A percentile compares a stretch with the other conserved stretches of the same genome.
phyloP scores from a whole-genome alignment of 1,140 invertebrate species.

The Drosophila insularis region DNA sequence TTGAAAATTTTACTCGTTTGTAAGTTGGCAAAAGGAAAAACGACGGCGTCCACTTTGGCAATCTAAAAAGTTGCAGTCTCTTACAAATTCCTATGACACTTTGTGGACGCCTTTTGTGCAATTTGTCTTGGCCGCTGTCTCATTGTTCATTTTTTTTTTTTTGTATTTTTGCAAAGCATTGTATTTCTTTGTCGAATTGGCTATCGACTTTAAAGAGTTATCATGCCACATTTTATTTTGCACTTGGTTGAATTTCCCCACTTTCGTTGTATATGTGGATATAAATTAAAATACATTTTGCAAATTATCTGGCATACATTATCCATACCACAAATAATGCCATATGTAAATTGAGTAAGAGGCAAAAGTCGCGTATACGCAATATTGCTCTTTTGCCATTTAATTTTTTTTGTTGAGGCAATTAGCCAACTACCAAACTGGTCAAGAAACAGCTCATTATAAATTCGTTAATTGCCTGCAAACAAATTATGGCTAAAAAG shows the following conservation, averaged over 20 bases:
- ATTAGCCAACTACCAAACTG: neutral
- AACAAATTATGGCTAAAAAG: neutral
- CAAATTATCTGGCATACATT: slow-evolving; percentile 12
- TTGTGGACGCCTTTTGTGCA: slow-evolving; percentile 11
- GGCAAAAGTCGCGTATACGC: slow-evolving; percentile 22
- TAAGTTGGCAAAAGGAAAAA: neutral
- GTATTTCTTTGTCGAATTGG: slow-evolving; percentile 2
- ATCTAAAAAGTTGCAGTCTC: slow-evolving; percentile 4
- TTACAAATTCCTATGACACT: slow-evolving; percentile 20
- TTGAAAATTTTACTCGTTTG: slow-evolving; percentile 26
- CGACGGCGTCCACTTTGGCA: neutral
- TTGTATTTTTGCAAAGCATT: neutral
- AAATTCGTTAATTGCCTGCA: neutral
- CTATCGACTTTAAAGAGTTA: neutral
- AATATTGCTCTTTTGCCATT: slow-evolving; percentile 5
- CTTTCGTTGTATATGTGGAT: neutral
- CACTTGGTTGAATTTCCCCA: neutral
- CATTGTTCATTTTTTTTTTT: slow-evolving; percentile 13
- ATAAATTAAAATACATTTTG: slow-evolving; percentile 27
- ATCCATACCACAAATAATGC: slow-evolving; percentile 15
- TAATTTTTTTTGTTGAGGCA: neutral
- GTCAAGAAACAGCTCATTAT: slow-evolving; percentile 3
- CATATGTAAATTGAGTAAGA: slow-evolving; percentile 10
- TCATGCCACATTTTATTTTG: neutral
- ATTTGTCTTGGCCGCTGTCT: neutral